Conservation (phyloP, 2,797 vertebrate genomes). For the Chaetophractus vellerosus region DNA sequence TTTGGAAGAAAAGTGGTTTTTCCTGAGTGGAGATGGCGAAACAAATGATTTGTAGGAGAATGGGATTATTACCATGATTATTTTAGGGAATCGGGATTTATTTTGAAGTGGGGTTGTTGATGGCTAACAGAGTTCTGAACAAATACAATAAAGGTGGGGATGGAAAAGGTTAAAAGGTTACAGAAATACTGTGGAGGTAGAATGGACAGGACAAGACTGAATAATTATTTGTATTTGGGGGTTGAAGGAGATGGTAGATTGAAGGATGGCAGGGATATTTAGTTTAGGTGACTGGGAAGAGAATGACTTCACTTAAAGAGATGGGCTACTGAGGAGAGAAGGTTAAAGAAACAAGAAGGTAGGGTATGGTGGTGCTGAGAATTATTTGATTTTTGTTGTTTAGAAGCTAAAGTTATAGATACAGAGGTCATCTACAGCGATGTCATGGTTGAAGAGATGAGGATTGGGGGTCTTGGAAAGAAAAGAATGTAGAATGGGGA, state of each 20-base stretch:
- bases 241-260: background rate
- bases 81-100: background rate
- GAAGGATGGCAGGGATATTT: too few species aligned
- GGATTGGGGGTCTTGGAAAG: slow-evolving; percentile 20
- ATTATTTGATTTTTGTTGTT: background rate
- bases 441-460: background rate
- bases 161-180: background rate
- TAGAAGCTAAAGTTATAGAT: slow-evolving; percentile 42
- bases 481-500: background rate
- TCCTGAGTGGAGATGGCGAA: too few species aligned
- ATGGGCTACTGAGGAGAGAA: too few species aligned
- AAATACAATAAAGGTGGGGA: background rate
- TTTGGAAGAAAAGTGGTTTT: background rate
- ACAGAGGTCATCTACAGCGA: background rate
- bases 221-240: background rate
- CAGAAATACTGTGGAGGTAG: background rate
- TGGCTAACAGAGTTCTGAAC: background rate
- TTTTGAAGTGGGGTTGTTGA: background rate
- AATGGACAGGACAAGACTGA: fast-evolving
- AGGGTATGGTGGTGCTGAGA: background rate
- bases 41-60: background rate
- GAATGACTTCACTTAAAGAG: background rate
- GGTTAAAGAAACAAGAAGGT: background rate
- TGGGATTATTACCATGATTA: background rate
- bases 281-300: background rate